Base-by-base conservation (phyloP, 1,140 invertebrate genomes). In the Apocrypta bakeri region DNA sequence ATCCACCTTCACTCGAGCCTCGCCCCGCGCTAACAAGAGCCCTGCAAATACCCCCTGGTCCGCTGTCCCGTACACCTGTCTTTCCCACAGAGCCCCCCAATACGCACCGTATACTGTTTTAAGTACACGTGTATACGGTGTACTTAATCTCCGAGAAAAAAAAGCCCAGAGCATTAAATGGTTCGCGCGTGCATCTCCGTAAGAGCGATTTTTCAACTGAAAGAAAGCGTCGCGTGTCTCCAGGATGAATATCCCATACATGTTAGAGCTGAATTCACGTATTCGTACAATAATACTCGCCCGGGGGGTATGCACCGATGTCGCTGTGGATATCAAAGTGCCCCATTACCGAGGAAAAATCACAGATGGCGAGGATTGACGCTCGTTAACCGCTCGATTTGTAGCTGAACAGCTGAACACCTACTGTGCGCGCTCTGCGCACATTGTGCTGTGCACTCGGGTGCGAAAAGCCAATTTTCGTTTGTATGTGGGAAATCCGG, bases 381-480 rank as follows among this genome's bases (percentile, higher is more conserved):
- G 71, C 78, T 80, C 72, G 83, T 80, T 75, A 56, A 56, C 25
- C 71, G 61, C 64, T 61, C 71, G 69, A 66, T 56, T 83, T 83
- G 74, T 40, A 29, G 37, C 42, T 37, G 76, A 31, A 29, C 77
- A 29, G 37, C 42, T 37, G 76, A 31, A 29, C 77, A 79, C 77
- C 77, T 29, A 71, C 77, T 61, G 77, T 25, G 66, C 42, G 77
- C 24, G 66, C 6, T 25, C 68, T 69, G 40, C 12, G 25, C 2
- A 27, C 66, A 56, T 71, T 69, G 25, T 68, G 17, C n/a, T n/a
- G n/a, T n/a, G n/a, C n/a, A n/a, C n/a, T 74, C 40, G 72, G 40
- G 6, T 14, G 40, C 63, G 66, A 21, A 79, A 79, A 78, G 63
- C 76, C 76, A 78, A 78, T 78, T 78, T 48, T 69, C 76, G 31